phyloP scores from a whole-genome alignment of 2,797 vertebrate genomes.

The Poecilia picta region DNA sequence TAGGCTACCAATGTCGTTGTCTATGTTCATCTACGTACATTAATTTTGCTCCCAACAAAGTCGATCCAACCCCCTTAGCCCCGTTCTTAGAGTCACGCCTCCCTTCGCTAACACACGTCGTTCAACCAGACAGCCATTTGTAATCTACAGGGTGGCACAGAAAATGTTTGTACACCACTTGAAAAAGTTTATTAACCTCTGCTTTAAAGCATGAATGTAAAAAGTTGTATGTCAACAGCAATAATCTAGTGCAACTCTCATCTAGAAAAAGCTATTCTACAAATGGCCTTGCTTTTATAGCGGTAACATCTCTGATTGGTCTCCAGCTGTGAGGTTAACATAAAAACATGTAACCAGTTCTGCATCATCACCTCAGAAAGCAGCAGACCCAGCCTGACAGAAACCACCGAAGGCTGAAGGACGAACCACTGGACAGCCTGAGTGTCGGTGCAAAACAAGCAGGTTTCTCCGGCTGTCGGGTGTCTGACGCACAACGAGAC shows the following conservation, averaged over 20 bases:
- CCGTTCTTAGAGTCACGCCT: too few relatives aligned
- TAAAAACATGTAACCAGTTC: neutral
- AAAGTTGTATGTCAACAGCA: neutral
- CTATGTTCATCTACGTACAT: too few relatives aligned
- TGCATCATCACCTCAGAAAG: neutral
- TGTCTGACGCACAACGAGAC: slow-evolving; percentile 11
- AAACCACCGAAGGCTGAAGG: neutral
- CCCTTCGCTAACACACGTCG: too few relatives aligned
- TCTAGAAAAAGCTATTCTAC: neutral
- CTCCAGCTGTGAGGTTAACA: slow-evolving; percentile 2
- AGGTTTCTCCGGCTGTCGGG: slow-evolving; percentile 8
- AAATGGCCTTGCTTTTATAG: neutral
- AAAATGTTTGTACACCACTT: too few relatives aligned
- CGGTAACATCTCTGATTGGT: neutral
- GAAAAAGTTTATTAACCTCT: too few relatives aligned
- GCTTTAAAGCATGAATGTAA: neutral
- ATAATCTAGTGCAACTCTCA: neutral
- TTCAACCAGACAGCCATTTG: too few relatives aligned
- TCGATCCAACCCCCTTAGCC: too few relatives aligned
- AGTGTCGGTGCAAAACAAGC: slow-evolving; percentile 1
- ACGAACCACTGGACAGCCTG: too few relatives aligned
- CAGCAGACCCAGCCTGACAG: neutral
- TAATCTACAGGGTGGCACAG: too few relatives aligned
- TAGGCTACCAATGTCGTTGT: too few relatives aligned
- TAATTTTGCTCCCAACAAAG: too few relatives aligned